These are phyloP conservation scores for Cyprinodon brontotheroides DNA, from an alignment of 2,113 vertebrate genomes.

Conservation along the genomic window DNA sequence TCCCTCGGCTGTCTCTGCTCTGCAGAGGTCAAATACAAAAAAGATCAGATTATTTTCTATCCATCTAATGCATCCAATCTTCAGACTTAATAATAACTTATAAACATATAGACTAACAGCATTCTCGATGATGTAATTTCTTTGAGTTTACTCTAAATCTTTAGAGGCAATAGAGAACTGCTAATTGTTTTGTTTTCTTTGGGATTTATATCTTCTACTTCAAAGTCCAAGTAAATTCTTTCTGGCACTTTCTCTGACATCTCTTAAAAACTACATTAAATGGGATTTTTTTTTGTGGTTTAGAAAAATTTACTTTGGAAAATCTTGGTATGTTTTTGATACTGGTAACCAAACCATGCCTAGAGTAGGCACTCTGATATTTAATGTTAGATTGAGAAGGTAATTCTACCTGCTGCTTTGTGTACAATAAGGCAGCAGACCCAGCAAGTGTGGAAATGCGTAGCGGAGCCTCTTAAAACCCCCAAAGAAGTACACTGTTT, in stretches of 20 bases:
- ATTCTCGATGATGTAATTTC: not conserved
- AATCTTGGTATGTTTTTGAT: not conserved
- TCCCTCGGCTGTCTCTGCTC: not conserved
- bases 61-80: not conserved
- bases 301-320: not conserved
- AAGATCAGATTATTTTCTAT: too few relatives aligned
- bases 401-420: conserved; percentile 27
- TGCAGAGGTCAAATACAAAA: too few relatives aligned
- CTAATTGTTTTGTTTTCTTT: not conserved
- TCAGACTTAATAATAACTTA: not conserved
- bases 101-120: not conserved
- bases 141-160: not conserved
- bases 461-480: not conserved
- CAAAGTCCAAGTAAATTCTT: not conserved
- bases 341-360: not conserved
- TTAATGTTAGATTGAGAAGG: conserved; percentile 13
- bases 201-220: not conserved
- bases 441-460: not conserved
- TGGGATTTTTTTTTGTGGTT: not conserved
- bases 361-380: conserved; percentile 13
- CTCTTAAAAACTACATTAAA: not conserved
- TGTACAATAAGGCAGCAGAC: conserved; percentile 2
- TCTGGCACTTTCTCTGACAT: not conserved
- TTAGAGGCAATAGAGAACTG: not conserved
- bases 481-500: conserved; percentile 2